Base-by-base conservation (phyloP, 2,797 vertebrate genomes). In the Okamejei kenojei region DNA sequence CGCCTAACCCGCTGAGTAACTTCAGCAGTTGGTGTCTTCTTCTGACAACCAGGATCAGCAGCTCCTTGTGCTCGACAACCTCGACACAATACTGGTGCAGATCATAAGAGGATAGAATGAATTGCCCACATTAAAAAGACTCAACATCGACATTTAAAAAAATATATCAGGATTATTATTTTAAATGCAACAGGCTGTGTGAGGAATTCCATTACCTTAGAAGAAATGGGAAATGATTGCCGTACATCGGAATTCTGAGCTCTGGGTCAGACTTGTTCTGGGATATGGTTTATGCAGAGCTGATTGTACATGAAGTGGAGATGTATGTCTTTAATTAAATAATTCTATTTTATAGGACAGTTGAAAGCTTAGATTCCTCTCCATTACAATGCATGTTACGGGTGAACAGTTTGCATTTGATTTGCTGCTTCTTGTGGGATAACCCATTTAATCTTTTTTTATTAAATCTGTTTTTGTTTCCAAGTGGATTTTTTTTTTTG, bases 221-320 rank as follows among this genome's bases (percentile, higher is more conserved):
- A 35, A 65, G 84, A 88, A 35, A 68, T 61, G 45, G 84, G 84
- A 65, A 17, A 8, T 88, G 84, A 88, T 68, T 68, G 32, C 35
- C 65, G 63, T 88, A 6, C 61, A 19, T 88, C 68, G 84, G 84
- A 88, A 88, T 88, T 88, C 84, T 63, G 68, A 88, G 35, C 61
- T 65, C 65, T 68, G 84, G 84, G n/a, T 35, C 65, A 32, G 84
- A 63, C 19, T 88, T 88, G 84, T 32, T 9, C 32, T 68, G 84
- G 84, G 84, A 88, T 88, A 88, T 88, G 61, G 61, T 88, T 88
- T 88, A 88, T 88, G 32, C 84, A 88, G 84, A 65, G 58, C 9
- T 68, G 84, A 88, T 88, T 88, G 61, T 32, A 68, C 63, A 65
- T 88, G 84, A 88, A 88, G 32, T 86, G n/a, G n/a, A 8, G n/a